phyloP scores from a whole-genome alignment of 1,140 invertebrate species.

The Cydia pomonella region DNA sequence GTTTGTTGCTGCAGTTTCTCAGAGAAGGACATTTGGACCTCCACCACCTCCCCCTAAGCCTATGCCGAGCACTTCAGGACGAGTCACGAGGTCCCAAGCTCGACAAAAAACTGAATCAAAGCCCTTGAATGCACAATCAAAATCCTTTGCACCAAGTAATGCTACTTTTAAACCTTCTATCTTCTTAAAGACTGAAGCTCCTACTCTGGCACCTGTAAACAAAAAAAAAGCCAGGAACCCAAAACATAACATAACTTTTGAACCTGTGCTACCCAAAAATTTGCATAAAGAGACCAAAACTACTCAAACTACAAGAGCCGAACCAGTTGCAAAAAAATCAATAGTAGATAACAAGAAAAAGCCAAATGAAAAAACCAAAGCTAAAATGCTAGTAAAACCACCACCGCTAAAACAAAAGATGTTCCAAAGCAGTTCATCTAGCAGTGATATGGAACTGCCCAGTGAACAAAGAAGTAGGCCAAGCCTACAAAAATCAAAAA shows the following conservation, averaged over 20 bases:
- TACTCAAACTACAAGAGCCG: slow-evolving; percentile 37
- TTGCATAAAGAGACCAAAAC: slow-evolving; percentile 30
- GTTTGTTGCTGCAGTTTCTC: slow-evolving; percentile 57
- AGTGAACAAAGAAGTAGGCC: background rate
- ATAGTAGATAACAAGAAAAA: background rate
- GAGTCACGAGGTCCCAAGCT: slow-evolving; percentile 64
- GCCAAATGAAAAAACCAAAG: slow-evolving; percentile 31
- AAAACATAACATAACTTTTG: slow-evolving; percentile 39
- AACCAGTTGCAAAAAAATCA: slow-evolving; percentile 22
- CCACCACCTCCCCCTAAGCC: slow-evolving; percentile 54
- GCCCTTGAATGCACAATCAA: background rate
- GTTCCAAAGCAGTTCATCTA: slow-evolving; percentile 35
- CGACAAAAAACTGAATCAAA: slow-evolving; percentile 32
- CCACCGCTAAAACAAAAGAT: slow-evolving; percentile 33
- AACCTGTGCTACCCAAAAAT: slow-evolving; percentile 40
- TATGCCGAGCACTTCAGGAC: slow-evolving; percentile 61
- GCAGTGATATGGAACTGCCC: slow-evolving; percentile 39
- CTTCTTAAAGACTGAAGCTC: slow-evolving; percentile 48
- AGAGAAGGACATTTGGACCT: slow-evolving; percentile 53
- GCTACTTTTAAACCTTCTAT: slow-evolving; percentile 58
- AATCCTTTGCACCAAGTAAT: slow-evolving; percentile 70
- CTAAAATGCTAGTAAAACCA: background rate
- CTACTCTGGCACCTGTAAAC: slow-evolving; percentile 39
- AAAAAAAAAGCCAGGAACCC: slow-evolving; percentile 42
- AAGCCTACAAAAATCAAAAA: slow-evolving; percentile 22